These are phyloP conservation scores for Brachionus rubens DNA, from an alignment of 1,140 invertebrate genomes.

Conservation along the genomic window DNA sequence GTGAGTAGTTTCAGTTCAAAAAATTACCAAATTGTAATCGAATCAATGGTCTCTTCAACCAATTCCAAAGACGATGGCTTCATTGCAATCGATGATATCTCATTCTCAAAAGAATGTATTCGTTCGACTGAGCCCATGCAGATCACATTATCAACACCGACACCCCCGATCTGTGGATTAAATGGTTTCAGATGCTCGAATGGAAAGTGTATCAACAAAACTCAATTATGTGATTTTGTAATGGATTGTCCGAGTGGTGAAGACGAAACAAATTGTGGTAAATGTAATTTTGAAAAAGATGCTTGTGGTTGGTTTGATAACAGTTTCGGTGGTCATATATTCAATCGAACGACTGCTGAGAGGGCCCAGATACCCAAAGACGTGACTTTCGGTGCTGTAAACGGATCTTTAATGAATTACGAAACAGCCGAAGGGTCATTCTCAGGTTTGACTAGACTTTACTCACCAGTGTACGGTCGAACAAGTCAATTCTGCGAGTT, in stretches of 20 bases:
- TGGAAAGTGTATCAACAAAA: slow-evolving; percentile 49
- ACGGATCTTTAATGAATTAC: slow-evolving; percentile 48
- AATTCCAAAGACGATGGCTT: slow-evolving; percentile 52
- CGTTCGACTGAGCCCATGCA: slow-evolving; percentile 3
- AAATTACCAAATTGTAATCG: slow-evolving; percentile 8
- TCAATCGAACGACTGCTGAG: slow-evolving; percentile 51
- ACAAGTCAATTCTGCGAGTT: slow-evolving; percentile 43
- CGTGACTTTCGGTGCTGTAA: slow-evolving; percentile 31
- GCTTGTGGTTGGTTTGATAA: slow-evolving; percentile 48
- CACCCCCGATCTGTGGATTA: slow-evolving; percentile 49
- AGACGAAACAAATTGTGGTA: slow-evolving; percentile 56
- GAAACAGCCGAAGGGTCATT: slow-evolving; percentile 42
- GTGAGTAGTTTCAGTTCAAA: neutral
- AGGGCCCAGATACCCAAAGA: slow-evolving; percentile 47
- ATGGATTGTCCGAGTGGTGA: slow-evolving; percentile 53
- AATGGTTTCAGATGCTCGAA: slow-evolving; percentile 50
- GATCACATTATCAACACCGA: slow-evolving; percentile 49
- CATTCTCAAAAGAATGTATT: slow-evolving; percentile 53
- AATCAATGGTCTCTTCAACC: slow-evolving; percentile 45
- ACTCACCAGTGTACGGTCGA: slow-evolving; percentile 38
- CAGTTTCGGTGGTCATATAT: slow-evolving; percentile 46
- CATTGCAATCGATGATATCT: slow-evolving; percentile 59
- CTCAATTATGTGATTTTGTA: slow-evolving; percentile 55
- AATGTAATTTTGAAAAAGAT: slow-evolving; percentile 54
- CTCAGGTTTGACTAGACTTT: slow-evolving; percentile 24